These are phyloP conservation scores for Mormyrus lacerda DNA, from an alignment of 2,113 vertebrate species.

Conservation along the genomic window DNA sequence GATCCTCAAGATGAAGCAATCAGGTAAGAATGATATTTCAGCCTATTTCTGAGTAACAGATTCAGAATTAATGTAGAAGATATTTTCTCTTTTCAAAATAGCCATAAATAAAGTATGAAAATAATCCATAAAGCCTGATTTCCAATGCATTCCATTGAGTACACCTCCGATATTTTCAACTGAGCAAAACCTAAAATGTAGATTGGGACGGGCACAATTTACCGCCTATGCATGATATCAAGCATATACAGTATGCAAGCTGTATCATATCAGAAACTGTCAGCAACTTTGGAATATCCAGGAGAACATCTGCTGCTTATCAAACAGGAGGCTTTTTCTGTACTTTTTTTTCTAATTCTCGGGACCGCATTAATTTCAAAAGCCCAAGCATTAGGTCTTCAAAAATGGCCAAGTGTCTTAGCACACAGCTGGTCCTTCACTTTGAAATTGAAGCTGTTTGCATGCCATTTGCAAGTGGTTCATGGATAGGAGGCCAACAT, in stretches of 20 bases:
- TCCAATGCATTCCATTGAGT: neutral
- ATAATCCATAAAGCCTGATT: neutral
- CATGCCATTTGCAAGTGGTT: slow-evolving; percentile 55
- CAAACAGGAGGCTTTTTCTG: slow-evolving; percentile 53
- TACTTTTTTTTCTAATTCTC: slow-evolving; percentile 34
- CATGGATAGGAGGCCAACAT: slow-evolving; percentile 45
- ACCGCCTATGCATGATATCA: neutral
- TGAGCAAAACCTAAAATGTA: neutral
- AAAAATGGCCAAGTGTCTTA: slow-evolving; percentile 42
- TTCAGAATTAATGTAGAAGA: neutral
- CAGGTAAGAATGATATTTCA: neutral
- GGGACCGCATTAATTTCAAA: slow-evolving; percentile 69
- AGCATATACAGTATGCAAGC: slow-evolving; percentile 46
- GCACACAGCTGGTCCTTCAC: slow-evolving; percentile 70
- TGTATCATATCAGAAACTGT: slow-evolving; percentile 65
- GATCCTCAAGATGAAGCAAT: neutral
- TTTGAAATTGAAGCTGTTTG: slow-evolving; percentile 80
- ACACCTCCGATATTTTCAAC: neutral
- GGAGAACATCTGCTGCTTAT: slow-evolving; percentile 75
- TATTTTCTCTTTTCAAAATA: neutral
- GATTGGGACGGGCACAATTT: neutral
- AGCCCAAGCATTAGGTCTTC: slow-evolving; percentile 55
- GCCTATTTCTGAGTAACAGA: neutral
- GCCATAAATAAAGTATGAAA: neutral
- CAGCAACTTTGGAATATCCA: slow-evolving; percentile 58